Base-by-base conservation (phyloP, 2,888 invertebrate genomes). In the Graphium colonna region DNA sequence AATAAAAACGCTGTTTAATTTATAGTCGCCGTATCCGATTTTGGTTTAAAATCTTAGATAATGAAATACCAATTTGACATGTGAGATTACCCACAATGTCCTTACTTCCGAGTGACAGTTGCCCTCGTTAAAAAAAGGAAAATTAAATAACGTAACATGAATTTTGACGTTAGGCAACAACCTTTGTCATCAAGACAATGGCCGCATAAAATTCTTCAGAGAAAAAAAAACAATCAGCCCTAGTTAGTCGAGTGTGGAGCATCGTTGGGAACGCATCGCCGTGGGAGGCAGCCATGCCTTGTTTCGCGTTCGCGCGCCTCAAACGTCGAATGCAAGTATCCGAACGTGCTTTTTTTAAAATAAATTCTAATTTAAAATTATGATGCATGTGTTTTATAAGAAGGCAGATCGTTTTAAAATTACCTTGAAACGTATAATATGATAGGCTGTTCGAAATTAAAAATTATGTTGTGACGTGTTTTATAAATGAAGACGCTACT, bases 261-360 rank as follows among this genome's bases (percentile, higher is more conserved):
- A 72, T 69, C 81, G 75, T 70, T 81, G 76, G 78, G 74, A 80
- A 81, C 82, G 77, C 73, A 71, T 41, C 57, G 61, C 59, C 56
- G 61, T 61, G 60, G 57, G 60, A 58, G 47, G 54, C 66, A 70
- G 70, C 69, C 77, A 89, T 89, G 88, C 88, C 85, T 75, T 89
- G 89, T 71, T 75, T 77, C 52, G 76, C 81, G 57, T 75, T 79
- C 43, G 67, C 69, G 60, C 73, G 81, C 49, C 68, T 88, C 63
- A 84, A 81, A 63, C 73, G 77, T 67, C 73, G 82, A 75, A 75
- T 89, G 89, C 86, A 87, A 89, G 88, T 88, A 88, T 83, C 70
- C 57, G 51, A 56, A 42, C n/a, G 12, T 18, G n/a, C 57, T 51
- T 51, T 48, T 21, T 50, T 46, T 10, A 31, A 12, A 13, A 12